Conservation (phyloP, 2,888 invertebrate genomes). For the Dichetophora obliterata region DNA sequence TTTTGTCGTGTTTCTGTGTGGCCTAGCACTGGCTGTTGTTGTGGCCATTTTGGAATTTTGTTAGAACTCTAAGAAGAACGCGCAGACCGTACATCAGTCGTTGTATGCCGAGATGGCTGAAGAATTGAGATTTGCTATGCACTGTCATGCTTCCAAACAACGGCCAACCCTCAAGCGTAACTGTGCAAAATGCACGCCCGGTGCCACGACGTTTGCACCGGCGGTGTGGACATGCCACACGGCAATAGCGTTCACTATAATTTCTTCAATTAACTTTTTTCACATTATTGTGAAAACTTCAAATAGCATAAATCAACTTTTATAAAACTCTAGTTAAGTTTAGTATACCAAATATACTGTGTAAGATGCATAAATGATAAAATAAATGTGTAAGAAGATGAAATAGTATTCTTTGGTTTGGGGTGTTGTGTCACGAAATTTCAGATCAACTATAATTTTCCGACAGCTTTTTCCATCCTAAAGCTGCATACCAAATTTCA, state of each 20-base stretch:
- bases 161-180: slow-evolving; percentile 83
- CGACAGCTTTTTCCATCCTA: too few species aligned
- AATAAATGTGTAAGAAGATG: too few species aligned
- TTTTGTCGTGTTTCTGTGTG: slow-evolving; percentile 95
- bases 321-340: too few species aligned
- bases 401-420: too few species aligned
- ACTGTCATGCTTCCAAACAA: slow-evolving; percentile 86
- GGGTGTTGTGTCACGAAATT: too few species aligned
- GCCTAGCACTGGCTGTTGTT: slow-evolving; percentile 89
- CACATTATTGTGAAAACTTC: not conserved
- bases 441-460: too few species aligned
- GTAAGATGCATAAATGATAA: too few species aligned
- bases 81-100: slow-evolving; percentile 86
- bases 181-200: slow-evolving; percentile 79
- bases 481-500: too few species aligned
- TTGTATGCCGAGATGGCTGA: slow-evolving; percentile 95
- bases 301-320: too few species aligned
- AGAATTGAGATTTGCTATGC: slow-evolving; percentile 90
- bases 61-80: slow-evolving; percentile 92
- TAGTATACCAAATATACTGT: too few species aligned
- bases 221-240: slow-evolving; percentile 59
- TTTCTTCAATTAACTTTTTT: slow-evolving; percentile 62
- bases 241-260: slow-evolving; percentile 64
- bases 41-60: slow-evolving; percentile 95
- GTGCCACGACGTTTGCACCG: slow-evolving; percentile 80